These are phyloP conservation scores for Pammene aurita DNA, from an alignment of 2,888 invertebrate genomes.

Conservation along the genomic window DNA sequence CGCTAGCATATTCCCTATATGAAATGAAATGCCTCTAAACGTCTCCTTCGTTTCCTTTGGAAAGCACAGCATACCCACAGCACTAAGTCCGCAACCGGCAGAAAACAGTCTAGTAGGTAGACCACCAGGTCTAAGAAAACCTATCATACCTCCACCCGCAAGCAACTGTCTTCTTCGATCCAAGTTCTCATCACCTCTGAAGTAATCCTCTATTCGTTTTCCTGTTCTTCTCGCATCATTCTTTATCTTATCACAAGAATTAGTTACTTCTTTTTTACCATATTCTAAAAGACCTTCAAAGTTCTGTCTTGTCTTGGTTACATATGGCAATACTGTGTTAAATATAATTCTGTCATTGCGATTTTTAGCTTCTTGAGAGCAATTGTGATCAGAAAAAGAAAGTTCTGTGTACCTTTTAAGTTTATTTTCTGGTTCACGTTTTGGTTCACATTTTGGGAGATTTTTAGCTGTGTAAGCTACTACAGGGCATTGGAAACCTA, in stretches of 20 bases:
- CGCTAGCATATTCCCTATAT: not conserved
- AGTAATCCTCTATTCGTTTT: not conserved
- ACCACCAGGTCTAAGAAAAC: slow-evolving; percentile 6
- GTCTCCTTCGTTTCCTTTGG: slow-evolving; percentile 14
- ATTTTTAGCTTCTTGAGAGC: not conserved
- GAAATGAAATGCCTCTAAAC: not conserved
- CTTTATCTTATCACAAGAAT: not conserved
- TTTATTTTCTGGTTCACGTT: no score
- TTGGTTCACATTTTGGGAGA: not conserved
- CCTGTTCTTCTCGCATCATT: not conserved
- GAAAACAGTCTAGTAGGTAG: not conserved
- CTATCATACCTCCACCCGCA: not conserved
- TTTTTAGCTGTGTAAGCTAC: not conserved
- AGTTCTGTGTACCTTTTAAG: no score
- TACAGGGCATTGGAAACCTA: slow-evolving; percentile 3
- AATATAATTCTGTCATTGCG: no score
- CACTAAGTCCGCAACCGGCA: not conserved
- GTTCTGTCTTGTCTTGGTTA: not conserved
- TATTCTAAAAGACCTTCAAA: not conserved
- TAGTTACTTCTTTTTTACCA: not conserved
- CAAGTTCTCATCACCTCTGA: slow-evolving; percentile 9
- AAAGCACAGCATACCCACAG: slow-evolving; percentile 16
- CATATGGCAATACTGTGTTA: not conserved
- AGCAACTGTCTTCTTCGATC: not conserved
- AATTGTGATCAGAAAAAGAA: not conserved